Conservation (phyloP, 2,888 invertebrate species). For the Caenorhabditis macrosperma region DNA sequence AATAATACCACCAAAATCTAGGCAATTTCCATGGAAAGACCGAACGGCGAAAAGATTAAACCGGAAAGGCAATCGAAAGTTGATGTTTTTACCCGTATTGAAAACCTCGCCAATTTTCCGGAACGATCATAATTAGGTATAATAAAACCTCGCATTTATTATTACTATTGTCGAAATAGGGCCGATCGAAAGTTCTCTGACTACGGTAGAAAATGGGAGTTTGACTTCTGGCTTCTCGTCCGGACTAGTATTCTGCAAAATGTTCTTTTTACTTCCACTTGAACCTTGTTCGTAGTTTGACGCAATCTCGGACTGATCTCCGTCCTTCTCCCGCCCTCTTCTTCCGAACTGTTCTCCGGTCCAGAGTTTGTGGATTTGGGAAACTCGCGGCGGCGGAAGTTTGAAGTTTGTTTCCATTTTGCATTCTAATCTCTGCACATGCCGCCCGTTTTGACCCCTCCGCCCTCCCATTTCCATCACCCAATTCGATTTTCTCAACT, state of each 20-base stretch:
- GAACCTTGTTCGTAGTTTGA: background rate
- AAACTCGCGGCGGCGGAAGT: background rate
- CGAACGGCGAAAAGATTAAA: constrained; percentile 9
- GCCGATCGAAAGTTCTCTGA: no score
- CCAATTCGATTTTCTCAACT: constrained; percentile 38
- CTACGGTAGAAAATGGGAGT: no score
- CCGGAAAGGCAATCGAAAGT: constrained; percentile 1
- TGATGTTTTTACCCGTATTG: constrained; percentile 8
- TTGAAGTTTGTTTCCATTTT: constrained; percentile 39
- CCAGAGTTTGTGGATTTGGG: background rate
- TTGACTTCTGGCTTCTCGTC: background rate
- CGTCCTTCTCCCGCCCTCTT: background rate
- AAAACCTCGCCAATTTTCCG: no score
- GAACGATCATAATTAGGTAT: no score
- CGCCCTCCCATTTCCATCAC: constrained; percentile 1
- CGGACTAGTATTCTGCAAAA: background rate
- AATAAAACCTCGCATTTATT: no score
- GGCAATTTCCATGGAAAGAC: constrained; percentile 12
- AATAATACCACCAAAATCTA: background rate
- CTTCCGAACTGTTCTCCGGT: constrained; percentile 21
- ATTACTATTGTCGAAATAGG: no score
- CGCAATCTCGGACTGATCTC: background rate
- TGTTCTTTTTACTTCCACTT: background rate
- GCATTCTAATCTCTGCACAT: constrained; percentile 13
- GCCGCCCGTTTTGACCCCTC: constrained; percentile 1